Base-by-base conservation (phyloP, 64 coral and sea anemone species). In the Stylophora pistillata region DNA sequence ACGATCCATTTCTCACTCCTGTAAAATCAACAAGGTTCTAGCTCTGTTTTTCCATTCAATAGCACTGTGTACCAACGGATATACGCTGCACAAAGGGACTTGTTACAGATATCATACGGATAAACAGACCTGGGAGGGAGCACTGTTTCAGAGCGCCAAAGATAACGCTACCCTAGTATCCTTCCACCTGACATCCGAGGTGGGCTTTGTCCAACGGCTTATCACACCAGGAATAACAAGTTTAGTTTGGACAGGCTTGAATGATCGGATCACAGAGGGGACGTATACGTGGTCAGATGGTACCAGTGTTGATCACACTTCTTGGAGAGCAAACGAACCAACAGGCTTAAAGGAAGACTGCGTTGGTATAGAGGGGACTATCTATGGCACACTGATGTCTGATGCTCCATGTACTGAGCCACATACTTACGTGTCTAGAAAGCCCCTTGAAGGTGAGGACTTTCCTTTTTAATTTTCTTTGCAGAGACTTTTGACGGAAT, bases 401-500 rank as follows among this genome's bases (percentile, higher is more conserved):
- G 95, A 96, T 28, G 91, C 72, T 55, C 65, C 65, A 15, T 96
- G 95, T 69, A 89, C 73, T 29, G 76, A 96, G 66, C 89, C 76
- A 70, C 95, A 90, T 93, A 82, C 84, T 31, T 96, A 89, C 78
- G 71, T 96, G 17, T 80, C 78, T 53, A 89, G 80, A 30, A 72
- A 96, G 64, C 82, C 95, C 25, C 91, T 96, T 65, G 87, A 96
- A 73, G 95, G 95, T 96, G 69, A 63, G 72, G 30, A 30, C 21
- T 57, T 33, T 13, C 31, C 14, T 26, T 16, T 53, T 65, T 17
- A 61, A 41, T 13, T 23, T 23, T 5, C 23, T 47, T 47, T 47
- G 3, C 37, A 47, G 37, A 47, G 37, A 47, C 37, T 47, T 47
- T 47, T 47, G 37, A 47, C 3, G 7, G 37, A 47, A 47, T 7